phyloP scores from a whole-genome alignment of 92 coral and sea anemone species.

The Epizoanthus scotinus region DNA sequence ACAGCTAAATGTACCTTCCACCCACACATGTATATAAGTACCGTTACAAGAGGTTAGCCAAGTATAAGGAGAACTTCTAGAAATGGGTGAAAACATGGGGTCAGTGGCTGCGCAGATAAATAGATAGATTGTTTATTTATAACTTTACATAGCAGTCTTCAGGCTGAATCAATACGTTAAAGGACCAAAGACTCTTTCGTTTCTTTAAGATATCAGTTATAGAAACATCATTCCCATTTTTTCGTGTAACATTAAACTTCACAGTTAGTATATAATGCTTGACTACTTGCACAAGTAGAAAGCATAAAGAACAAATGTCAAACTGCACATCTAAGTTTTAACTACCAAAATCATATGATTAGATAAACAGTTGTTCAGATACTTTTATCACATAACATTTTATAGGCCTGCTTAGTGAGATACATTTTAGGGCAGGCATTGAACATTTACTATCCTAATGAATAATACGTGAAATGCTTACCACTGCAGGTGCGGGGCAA shows the following conservation, averaged over 20 bases:
- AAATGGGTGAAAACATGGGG: neutral
- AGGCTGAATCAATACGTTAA: no score
- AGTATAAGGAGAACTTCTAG: no score
- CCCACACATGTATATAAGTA: no score
- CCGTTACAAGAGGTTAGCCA: no score
- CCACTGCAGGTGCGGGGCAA: neutral
- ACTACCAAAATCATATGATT: neutral
- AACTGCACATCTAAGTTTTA: no score
- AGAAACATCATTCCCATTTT: neutral
- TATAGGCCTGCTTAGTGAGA: no score
- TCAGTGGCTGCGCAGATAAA: neutral
- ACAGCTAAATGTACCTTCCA: no score
- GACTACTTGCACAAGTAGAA: neutral
- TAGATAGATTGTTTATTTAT: no score
- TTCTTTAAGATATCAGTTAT: neutral
- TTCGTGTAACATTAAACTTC: neutral
- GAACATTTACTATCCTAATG: neutral
- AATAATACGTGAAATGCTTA: neutral
- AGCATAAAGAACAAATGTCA: neutral
- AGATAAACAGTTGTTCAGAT: neutral
- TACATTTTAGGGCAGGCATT: no score
- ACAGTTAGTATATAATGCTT: neutral
- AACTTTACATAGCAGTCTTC: no score
- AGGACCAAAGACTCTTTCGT: neutral
- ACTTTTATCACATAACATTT: neutral